phyloP scores from a whole-genome alignment of 1,140 invertebrate genomes.

The Chrysoperla carnea region DNA sequence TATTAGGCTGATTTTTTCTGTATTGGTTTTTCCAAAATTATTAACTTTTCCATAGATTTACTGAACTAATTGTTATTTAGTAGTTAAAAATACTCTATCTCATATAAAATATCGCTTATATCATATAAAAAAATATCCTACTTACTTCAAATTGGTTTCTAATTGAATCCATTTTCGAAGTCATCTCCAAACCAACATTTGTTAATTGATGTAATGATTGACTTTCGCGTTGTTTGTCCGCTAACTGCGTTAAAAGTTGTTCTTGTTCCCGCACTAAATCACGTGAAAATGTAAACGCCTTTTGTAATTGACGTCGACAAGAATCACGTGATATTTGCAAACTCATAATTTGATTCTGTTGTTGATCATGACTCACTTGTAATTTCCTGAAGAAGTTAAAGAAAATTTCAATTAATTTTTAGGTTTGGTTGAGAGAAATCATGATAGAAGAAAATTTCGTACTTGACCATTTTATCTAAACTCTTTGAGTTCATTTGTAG shows the following conservation, averaged over 20 bases:
- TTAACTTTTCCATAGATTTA: too few species aligned
- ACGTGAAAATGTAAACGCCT: constrained; percentile 32
- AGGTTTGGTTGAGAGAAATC: too few species aligned
- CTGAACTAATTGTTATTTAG: too few species aligned
- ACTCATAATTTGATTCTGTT: constrained; percentile 13
- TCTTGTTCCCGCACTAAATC: constrained; percentile 35
- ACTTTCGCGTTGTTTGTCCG: constrained; percentile 29
- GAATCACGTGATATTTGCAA: constrained; percentile 29
- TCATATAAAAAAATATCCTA: constrained; percentile 3
- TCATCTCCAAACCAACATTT: constrained; percentile 27
- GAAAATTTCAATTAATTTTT: too few species aligned
- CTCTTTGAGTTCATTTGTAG: constrained; percentile 23
- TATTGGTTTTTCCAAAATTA: too few species aligned
- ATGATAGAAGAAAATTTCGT: too few species aligned
- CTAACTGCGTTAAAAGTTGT: constrained; percentile 23
- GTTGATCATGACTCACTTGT: constrained; percentile 23
- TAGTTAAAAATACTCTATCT: too few species aligned
- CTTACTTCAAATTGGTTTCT: constrained; percentile 30
- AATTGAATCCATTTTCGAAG: constrained; percentile 27
- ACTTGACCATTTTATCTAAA: constrained; percentile 30
- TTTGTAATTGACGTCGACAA: constrained; percentile 31
- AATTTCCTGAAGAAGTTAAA: background rate
- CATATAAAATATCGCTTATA: too few species aligned
- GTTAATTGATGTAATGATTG: constrained; percentile 21
- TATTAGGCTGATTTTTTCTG: too few species aligned